Evolutionary conservation across 2,888 invertebrate species (phyloP).

Genomic region (Boloria selene): DNA sequence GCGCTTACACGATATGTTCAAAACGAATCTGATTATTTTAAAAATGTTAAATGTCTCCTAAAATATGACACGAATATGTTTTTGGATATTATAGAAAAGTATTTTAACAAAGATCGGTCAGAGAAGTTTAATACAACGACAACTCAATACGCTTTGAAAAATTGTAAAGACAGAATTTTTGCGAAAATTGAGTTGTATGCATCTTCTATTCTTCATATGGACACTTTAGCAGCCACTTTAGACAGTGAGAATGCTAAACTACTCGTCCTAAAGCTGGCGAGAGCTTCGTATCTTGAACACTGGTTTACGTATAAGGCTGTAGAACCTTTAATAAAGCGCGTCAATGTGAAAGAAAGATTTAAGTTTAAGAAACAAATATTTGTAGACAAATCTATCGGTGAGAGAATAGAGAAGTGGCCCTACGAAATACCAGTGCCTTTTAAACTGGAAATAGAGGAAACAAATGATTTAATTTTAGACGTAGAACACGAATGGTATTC

Average conservation of each 20-base stretch:
- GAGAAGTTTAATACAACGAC: constrained; percentile 43
- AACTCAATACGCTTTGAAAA: constrained; percentile 53
- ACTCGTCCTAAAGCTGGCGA: constrained; percentile 51
- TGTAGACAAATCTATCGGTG: constrained; percentile 51
- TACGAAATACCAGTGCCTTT: constrained; percentile 45
- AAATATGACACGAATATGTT: constrained; percentile 52
- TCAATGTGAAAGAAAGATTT: constrained; percentile 47
- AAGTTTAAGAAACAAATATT: constrained; percentile 56
- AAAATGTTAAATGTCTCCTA: constrained; percentile 51
- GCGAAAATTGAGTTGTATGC: constrained; percentile 57
- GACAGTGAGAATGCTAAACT: constrained; percentile 53
- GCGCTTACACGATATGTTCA: constrained; percentile 45
- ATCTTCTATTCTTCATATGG: constrained; percentile 50
- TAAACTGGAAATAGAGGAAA: constrained; percentile 24
- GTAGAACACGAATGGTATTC: constrained; percentile 32
- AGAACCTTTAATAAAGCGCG: constrained; percentile 56
- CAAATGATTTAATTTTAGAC: constrained; percentile 50
- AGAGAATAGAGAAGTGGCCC: constrained; percentile 49
- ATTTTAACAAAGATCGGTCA: constrained; percentile 44
- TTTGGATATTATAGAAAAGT: constrained; percentile 56
- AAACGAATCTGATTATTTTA: constrained; percentile 46
- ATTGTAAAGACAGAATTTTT: constrained; percentile 51
- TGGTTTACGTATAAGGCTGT: constrained; percentile 56
- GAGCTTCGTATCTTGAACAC: constrained; percentile 51
- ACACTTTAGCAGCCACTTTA: constrained; percentile 51